phyloP scores from a whole-genome alignment of 1,140 invertebrate species.

The Drosophila pseudoobscura region DNA sequence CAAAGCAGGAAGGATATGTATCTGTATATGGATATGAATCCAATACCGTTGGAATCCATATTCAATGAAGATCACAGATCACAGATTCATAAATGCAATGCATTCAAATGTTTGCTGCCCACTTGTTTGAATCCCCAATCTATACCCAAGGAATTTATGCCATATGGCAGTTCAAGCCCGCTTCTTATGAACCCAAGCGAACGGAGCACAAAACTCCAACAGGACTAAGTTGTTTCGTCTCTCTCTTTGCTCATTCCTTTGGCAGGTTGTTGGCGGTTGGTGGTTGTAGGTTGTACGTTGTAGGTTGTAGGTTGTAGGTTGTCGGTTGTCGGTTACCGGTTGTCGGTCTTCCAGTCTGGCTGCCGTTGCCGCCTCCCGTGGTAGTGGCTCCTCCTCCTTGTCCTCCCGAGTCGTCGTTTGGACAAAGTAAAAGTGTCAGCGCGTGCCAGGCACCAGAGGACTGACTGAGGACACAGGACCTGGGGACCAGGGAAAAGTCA shows the following conservation, averaged over 20 bases:
- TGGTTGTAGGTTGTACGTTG: neutral
- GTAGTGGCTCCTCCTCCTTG: too few species aligned
- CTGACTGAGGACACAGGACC: conserved; percentile 18
- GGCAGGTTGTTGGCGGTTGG: conserved; percentile 11
- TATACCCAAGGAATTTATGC: too few species aligned
- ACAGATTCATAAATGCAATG: too few species aligned
- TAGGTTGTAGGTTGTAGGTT: conserved; percentile 24
- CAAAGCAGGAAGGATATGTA: too few species aligned
- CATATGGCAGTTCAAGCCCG: too few species aligned
- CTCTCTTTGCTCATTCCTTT: neutral
- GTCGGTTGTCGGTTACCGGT: conserved; percentile 1
- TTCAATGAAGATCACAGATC: too few species aligned
- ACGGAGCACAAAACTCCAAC: neutral
- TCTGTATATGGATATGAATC: too few species aligned
- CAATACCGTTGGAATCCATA: too few species aligned
- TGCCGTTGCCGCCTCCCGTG: conserved; percentile 7
- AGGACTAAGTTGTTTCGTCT: conserved; percentile 16
- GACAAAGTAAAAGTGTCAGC: conserved; percentile 80
- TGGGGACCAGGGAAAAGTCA: conserved; percentile 3
- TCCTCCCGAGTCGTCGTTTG: conserved; percentile 1
- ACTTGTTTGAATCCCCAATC: too few species aligned
- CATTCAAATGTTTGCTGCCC: too few species aligned
- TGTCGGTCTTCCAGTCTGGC: conserved; percentile 3
- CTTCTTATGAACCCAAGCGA: too few species aligned
- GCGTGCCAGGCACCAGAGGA: conserved; percentile 67